Evolutionary conservation across 2,113 vertebrate species (phyloP).

Genomic region (Lichenostomus cassidix): DNA sequence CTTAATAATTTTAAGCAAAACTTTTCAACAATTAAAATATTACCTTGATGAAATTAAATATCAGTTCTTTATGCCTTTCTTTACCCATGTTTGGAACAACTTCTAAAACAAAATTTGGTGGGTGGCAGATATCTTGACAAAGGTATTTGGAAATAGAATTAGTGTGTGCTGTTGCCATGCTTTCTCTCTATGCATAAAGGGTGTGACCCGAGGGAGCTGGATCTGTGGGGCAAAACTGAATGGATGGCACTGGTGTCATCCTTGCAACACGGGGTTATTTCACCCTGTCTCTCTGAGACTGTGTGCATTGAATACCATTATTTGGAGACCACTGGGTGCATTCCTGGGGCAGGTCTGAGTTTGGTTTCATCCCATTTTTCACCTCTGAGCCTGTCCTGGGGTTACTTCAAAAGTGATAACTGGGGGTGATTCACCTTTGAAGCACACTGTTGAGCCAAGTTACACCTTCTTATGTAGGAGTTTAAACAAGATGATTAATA

Average conservation of each 20-base stretch:
- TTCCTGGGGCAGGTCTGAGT: neutral
- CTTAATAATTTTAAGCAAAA: conserved; percentile 71
- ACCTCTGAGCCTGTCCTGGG: neutral
- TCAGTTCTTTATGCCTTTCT: neutral
- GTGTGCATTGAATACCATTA: neutral
- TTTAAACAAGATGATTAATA: neutral
- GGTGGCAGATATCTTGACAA: neutral
- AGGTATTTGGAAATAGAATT: neutral
- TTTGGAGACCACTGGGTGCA: neutral
- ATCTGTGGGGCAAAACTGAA: neutral
- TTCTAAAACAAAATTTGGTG: neutral
- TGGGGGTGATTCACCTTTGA: neutral
- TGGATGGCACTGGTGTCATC: neutral
- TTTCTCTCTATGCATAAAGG: neutral
- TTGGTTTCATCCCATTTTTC: neutral
- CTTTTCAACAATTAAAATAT: conserved; percentile 60
- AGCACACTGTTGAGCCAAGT: neutral
- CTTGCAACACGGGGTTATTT: neutral
- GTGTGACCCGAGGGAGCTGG: neutral
- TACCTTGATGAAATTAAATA: conserved; percentile 41
- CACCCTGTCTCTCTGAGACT: neutral
- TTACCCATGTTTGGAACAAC: neutral
- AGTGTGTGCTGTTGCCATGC: neutral
- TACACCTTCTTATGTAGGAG: neutral
- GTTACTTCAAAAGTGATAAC: neutral